Percentiles rank a stretch among this genome's conserved stretches.
phyloP scores from a whole-genome alignment of 2,888 invertebrate species.

The Andricus curvator region DNA sequence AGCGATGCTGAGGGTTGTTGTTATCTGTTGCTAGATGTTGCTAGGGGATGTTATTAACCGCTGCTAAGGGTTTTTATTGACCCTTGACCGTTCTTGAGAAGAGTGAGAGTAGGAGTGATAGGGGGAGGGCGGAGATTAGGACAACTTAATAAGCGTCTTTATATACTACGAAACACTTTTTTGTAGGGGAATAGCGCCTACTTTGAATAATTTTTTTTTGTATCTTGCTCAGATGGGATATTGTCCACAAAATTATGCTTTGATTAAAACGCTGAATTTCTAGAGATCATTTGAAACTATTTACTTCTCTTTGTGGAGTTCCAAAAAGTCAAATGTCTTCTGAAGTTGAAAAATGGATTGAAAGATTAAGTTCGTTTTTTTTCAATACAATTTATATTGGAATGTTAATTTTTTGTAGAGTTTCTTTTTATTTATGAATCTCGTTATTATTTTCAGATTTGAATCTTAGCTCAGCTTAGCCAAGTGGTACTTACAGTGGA shows the following conservation, averaged over 20 bases:
- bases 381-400: background rate
- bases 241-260: slow-evolving; percentile 93
- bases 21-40: too few relatives aligned
- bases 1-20: too few relatives aligned
- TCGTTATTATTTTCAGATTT: slow-evolving; percentile 65
- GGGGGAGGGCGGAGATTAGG: too few relatives aligned
- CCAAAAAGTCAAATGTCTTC: slow-evolving; percentile 72
- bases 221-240: slow-evolving; percentile 89
- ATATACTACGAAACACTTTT: too few relatives aligned
- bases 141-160: too few relatives aligned
- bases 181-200: too few relatives aligned
- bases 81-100: too few relatives aligned
- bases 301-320: slow-evolving; percentile 87
- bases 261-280: slow-evolving; percentile 89
- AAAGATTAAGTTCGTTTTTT: slow-evolving; percentile 78
- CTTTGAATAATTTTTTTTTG: slow-evolving; percentile 73
- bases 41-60: too few relatives aligned
- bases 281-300: slow-evolving; percentile 85
- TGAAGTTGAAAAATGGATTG: slow-evolving; percentile 82
- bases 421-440: background rate
- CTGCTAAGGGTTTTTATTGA: too few relatives aligned
- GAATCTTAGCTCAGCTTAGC: slow-evolving; percentile 69
- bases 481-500: slow-evolving; percentile 82
- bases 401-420: too few relatives aligned
- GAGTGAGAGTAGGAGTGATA: too few relatives aligned